phyloP scores from a whole-genome alignment of 2,888 invertebrate species.

The Thera obeliscata region DNA sequence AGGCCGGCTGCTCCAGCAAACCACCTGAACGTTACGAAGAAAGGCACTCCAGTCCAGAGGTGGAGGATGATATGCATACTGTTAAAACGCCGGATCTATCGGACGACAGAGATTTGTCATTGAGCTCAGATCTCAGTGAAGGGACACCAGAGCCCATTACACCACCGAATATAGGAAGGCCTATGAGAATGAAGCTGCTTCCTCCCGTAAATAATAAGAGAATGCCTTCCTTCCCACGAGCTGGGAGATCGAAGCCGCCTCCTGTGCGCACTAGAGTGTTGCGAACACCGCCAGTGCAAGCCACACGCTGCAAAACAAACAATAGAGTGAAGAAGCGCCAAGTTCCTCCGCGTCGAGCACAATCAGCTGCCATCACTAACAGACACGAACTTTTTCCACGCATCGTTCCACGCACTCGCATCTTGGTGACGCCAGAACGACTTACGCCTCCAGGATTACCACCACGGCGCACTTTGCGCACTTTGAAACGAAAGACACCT shows the following conservation, averaged over 20 bases:
- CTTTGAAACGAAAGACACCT: background rate
- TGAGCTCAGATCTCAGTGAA: slow-evolving; percentile 5
- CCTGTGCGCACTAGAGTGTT: background rate
- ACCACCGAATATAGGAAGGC: background rate
- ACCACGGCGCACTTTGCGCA: background rate
- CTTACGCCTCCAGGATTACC: background rate
- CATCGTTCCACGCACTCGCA: slow-evolving; percentile 1
- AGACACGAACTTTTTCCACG: background rate
- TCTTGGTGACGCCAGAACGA: slow-evolving; percentile 15
- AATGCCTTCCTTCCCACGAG: background rate
- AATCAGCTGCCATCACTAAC: background rate
- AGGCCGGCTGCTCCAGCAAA: background rate
- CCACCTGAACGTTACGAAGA: background rate
- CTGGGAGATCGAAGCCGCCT: background rate
- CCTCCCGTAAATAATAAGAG: background rate
- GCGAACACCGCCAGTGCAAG: background rate
- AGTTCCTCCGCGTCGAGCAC: background rate
- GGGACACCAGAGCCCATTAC: background rate
- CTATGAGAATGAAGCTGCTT: background rate
- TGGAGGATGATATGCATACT: background rate
- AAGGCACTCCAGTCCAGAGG: background rate
- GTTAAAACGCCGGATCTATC: background rate
- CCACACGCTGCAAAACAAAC: background rate
- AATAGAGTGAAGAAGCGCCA: background rate
- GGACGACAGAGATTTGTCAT: background rate